Conservation (phyloP, 2,797 vertebrate species). For the Ataeniobius toweri region DNA sequence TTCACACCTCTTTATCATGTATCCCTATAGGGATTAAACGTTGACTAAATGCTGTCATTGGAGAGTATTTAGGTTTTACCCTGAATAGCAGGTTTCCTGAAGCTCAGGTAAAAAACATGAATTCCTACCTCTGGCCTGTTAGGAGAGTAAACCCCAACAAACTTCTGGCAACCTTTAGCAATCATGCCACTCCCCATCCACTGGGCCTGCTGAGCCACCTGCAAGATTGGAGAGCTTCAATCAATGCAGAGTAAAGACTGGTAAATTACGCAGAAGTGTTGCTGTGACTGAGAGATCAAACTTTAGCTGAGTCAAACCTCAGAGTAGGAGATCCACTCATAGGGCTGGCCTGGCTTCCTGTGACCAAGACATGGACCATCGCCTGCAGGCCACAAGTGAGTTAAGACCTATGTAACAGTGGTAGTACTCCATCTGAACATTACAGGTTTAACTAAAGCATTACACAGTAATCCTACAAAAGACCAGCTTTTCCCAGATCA, state of each 20-base stretch:
- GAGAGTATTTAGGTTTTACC: neutral
- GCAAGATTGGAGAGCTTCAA: constrained; percentile 21
- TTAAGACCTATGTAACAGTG: neutral
- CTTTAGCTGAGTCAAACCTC: constrained; percentile 65
- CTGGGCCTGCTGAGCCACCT: constrained; percentile 81
- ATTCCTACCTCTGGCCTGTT: constrained; percentile 82
- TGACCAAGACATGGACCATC: constrained; percentile 79
- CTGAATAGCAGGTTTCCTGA: neutral
- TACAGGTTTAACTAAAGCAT: neutral
- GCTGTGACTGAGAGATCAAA: neutral
- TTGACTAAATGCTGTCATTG: neutral
- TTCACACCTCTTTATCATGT: neutral
- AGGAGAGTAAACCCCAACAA: constrained; percentile 82
- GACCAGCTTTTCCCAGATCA: neutral
- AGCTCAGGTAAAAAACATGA: neutral
- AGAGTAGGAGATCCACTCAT: constrained; percentile 84
- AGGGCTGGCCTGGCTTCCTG: constrained; percentile 79
- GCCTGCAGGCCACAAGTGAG: constrained; percentile 60
- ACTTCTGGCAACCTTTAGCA: constrained; percentile 81
- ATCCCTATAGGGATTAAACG: neutral
- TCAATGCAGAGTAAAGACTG: constrained; percentile 18
- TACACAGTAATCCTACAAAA: neutral
- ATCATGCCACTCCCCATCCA: constrained; percentile 81
- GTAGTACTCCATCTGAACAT: neutral
- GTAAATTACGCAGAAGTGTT: neutral